phyloP scores from a whole-genome alignment of 1,140 invertebrate genomes.

The Aradophagus sp. region DNA sequence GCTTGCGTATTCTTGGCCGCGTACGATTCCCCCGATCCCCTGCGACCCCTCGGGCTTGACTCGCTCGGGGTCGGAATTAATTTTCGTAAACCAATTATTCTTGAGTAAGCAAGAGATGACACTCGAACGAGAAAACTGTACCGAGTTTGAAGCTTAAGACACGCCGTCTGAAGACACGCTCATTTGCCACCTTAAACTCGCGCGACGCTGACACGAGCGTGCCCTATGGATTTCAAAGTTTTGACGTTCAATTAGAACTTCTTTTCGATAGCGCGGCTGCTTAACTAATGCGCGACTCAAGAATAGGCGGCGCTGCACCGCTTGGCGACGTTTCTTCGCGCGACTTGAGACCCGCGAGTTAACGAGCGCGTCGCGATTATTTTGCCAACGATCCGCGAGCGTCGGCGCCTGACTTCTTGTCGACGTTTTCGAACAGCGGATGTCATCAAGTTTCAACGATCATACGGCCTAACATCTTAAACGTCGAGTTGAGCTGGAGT shows the following conservation, averaged over 20 bases:
- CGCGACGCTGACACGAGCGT: constrained; percentile 58
- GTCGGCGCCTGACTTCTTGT: constrained; percentile 26
- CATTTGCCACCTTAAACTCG: constrained; percentile 46
- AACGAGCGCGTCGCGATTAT: too few relatives aligned
- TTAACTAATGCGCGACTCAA: constrained; percentile 14
- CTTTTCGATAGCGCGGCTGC: constrained; percentile 8
- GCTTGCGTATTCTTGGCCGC: constrained; percentile 40
- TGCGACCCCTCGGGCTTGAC: constrained; percentile 9
- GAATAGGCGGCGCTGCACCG: too few relatives aligned
- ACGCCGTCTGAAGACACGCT: constrained; percentile 51
- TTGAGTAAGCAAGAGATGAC: constrained; percentile 59
- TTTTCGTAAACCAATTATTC: constrained; percentile 71
- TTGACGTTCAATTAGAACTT: constrained; percentile 44
- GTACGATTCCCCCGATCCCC: constrained; percentile 7
- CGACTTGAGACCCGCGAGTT: too few relatives aligned
- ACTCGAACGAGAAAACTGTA: constrained; percentile 64
- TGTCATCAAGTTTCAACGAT: constrained; percentile 56
- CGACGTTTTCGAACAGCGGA: constrained; percentile 33
- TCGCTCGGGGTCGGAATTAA: constrained; percentile 67
- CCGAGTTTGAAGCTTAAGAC: constrained; percentile 60
- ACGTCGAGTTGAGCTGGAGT: constrained; percentile 50
- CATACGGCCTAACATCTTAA: constrained; percentile 51
- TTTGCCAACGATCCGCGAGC: too few relatives aligned
- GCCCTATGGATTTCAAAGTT: constrained; percentile 64
- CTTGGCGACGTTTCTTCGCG: too few relatives aligned